Base-by-base conservation (phyloP, 1,140 invertebrate species). In the Charaxes varanes region DNA sequence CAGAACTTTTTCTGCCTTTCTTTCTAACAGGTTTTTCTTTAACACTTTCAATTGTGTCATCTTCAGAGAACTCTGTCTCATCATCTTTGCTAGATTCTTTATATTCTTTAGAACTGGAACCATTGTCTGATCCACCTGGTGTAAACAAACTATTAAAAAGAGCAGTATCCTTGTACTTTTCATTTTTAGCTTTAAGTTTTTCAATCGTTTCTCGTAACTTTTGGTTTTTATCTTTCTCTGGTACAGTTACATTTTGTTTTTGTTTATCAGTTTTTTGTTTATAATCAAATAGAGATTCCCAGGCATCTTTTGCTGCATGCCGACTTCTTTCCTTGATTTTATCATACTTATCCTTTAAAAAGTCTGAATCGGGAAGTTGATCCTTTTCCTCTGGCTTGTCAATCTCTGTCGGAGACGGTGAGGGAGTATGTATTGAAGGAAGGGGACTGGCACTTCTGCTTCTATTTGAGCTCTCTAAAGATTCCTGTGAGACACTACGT, bases 261-360 rank as follows among this genome's bases (percentile, higher is more conserved):
- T 70, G 62, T 45, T 69, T 82, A 10, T 82, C 76, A 13, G 38
- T 34, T 43, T 80, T 83, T 52, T 74, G 65, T 56, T 72, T 82
- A 23, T 64, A 64, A 41, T 79, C 72, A 41, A 76, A 66, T 4
- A 81, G 47, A 3, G 72, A 70, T 24, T 85, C 80, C 55, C 60
- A 77, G 1, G 72, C 74, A 34, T 72, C 70, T 60, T 84, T 84
- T 49, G 78, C 56, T 32, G 78, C 63, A 35, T 89, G 86, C n/a
- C 88, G 86, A 48, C 87, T 77, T 36, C 88, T 80, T 62, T 88
- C 88, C 56, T 90, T 91, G 27, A 91, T 90, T 47, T 88, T 87
- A 54, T 91, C 87, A 58, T 86, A 88, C 62, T 88, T 88, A 50
- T 88, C 87, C 54, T 81, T 85, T 21, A 69, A 65, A 31, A 85